These are phyloP conservation scores for Moxostoma hubbsi DNA, from an alignment of 2,797 vertebrate genomes.

Conservation along the genomic window DNA sequence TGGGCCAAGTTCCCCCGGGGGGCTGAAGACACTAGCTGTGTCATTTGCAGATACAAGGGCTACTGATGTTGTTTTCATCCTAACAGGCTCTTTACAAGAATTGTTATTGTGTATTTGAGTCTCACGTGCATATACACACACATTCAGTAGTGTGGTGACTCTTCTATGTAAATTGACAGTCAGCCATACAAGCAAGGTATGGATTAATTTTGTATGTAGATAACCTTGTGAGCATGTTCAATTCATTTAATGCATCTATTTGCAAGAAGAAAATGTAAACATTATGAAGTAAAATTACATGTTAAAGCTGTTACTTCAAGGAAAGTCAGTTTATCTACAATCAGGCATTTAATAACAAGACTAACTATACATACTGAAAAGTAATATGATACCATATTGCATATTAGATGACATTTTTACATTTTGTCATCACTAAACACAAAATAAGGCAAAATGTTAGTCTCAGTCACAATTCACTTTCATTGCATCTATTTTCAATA, in stretches of 20 bases:
- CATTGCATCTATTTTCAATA: no score
- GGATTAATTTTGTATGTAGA: slow-evolving; percentile 13
- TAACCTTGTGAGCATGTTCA: background rate
- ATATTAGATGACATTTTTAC: background rate
- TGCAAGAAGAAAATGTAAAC: slow-evolving; percentile 16
- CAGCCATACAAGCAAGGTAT: slow-evolving; percentile 9
- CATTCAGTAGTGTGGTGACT: slow-evolving; percentile 13
- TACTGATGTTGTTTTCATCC: slow-evolving; percentile 81
- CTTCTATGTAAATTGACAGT: slow-evolving; percentile 43
- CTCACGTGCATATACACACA: slow-evolving; percentile 52
- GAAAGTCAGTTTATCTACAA: slow-evolving; percentile 30
- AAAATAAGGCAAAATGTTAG: no score
- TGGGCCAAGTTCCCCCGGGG: slow-evolving; percentile 78
- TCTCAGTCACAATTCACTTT: no score
- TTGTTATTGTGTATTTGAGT: slow-evolving; percentile 77
- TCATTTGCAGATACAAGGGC: slow-evolving; percentile 82
- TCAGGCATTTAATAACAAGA: background rate
- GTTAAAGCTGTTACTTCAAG: slow-evolving; percentile 13
- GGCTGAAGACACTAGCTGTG: slow-evolving; percentile 72
- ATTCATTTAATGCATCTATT: slow-evolving; percentile 14
- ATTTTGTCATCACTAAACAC: no score
- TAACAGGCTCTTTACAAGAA: slow-evolving; percentile 79
- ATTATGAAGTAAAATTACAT: slow-evolving; percentile 21
- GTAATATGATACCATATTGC: background rate
- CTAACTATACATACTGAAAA: slow-evolving; percentile 16